Evolutionary conservation across 2,113 vertebrate genomes (phyloP).

Genomic region (human): GRCh38 chr12:130674501-130675000

Average conservation of each 20-base stretch:
- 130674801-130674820: too few species aligned
- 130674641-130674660: too few species aligned
- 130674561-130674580: not conserved
- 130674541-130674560: rapidly evolving
- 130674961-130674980: not conserved
- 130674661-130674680: too few species aligned
- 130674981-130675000: too few species aligned
- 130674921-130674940: rapidly evolving
- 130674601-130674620: not conserved
- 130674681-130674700: too few species aligned
- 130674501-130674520: rapidly evolving
- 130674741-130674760: rapidly evolving
- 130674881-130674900: not conserved
- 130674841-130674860: too few species aligned
- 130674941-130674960: rapidly evolving
- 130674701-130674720: too few species aligned
- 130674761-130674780: too few species aligned
- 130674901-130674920: rapidly evolving
- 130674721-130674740: too few species aligned
- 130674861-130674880: not conserved
- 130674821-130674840: too few species aligned
- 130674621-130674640: too few species aligned
- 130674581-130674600: not conserved
- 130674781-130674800: rapidly evolving
- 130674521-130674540: not conserved